Base-by-base conservation (phyloP, 2,888 invertebrate species). In the Magallana nippona region DNA sequence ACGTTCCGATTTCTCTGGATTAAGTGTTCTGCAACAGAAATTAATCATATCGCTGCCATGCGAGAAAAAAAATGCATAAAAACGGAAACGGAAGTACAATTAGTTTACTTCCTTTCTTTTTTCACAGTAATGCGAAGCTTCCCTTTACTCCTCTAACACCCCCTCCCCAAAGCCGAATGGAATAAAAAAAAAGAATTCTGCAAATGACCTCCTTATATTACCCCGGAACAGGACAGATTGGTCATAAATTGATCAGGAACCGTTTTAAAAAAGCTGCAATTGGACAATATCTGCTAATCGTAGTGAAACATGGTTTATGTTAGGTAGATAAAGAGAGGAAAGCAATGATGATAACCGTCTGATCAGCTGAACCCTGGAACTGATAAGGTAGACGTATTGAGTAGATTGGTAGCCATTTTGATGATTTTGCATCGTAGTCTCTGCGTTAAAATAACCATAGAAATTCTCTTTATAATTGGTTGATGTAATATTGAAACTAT, bases 221-320 rank as follows among this genome's bases (percentile, higher is more conserved):
- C 44, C 32, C 0, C 44, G 27, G 15, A 32, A 63, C 19, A 60
- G 63, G 10, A 63, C 11, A 10, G n/a, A 27, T 10, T 63, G 27
- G 22, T 27, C 63, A 27, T 71, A 32, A 27, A 71, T 71, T 19
- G 27, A 71, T 19, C 71, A 32, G 27, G 13, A 71, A 71, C 32
- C 27, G 71, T 71, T 71, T 44, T 44, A 44, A 44, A 27, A n/a
- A 27, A 22, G 27, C 13, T 71, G 71, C 71, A 71, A 32, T 71
- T 71, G 71, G 71, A 71, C 71, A 71, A 71, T 71, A 27, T 71
- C 71, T 71, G 71, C 71, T 71, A 71, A 27, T 13, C 71, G 11
- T 27, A 71, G 71, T 71, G 22, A 71, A 71, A 71, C 71, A 27
- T 71, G 71, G 71, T 71, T 27, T 71, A 71, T 71, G 71, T 71